phyloP scores from a whole-genome alignment of 2,113 vertebrate species.

The Hydrochoerus hydrochaeris region DNA sequence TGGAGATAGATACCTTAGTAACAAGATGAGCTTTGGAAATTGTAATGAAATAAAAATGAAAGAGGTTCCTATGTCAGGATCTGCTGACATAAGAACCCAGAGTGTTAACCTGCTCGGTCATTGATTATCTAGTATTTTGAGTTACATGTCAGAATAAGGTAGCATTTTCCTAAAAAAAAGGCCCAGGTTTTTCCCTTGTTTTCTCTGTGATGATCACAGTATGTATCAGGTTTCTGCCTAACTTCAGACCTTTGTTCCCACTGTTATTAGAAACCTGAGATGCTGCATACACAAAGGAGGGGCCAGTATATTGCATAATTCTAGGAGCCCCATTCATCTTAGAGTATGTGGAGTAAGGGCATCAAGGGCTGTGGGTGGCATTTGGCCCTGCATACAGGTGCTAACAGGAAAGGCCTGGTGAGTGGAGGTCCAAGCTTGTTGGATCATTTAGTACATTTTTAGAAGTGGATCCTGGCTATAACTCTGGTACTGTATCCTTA shows the following conservation, averaged over 20 bases:
- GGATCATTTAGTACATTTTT: constrained; percentile 20
- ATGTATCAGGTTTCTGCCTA: constrained; percentile 64
- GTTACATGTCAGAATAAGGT: constrained; percentile 58
- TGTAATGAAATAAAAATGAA: constrained; percentile 49
- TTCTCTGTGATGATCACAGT: constrained; percentile 47
- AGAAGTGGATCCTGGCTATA: constrained; percentile 1
- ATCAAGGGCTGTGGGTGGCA: neutral
- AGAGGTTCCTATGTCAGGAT: neutral
- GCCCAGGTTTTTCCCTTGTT: constrained; percentile 38
- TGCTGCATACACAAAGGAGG: constrained; percentile 16
- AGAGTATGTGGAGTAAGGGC: neutral
- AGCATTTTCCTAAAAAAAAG: constrained; percentile 59
- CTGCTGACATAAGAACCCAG: neutral
- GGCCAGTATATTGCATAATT: constrained; percentile 55
- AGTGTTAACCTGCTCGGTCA: neutral
- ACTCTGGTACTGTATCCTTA: constrained; percentile 2
- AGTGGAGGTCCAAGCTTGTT: neutral
- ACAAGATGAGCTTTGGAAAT: constrained; percentile 39
- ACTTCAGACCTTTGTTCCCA: constrained; percentile 69
- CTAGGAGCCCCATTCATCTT: constrained; percentile 61
- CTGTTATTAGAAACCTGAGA: constrained; percentile 75
- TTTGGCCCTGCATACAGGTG: neutral
- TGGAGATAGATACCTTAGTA: neutral
- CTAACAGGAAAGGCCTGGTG: neutral
- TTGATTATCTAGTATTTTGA: constrained; percentile 35